phyloP scores from a whole-genome alignment of 2,888 invertebrate species.

The Drosophila tripunctata region DNA sequence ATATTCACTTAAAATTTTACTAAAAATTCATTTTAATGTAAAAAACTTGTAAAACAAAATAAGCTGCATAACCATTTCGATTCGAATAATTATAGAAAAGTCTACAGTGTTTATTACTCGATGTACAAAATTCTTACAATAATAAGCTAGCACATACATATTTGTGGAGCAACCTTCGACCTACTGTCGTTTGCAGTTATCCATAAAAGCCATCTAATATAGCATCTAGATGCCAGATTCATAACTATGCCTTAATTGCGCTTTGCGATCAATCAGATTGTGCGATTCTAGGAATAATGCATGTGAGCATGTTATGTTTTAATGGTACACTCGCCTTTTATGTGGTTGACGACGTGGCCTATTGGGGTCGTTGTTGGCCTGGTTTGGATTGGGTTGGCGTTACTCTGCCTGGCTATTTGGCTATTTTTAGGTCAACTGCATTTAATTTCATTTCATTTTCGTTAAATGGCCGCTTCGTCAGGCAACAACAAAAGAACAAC shows the following conservation, averaged over 20 bases:
- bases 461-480: slow-evolving; percentile 53
- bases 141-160: no score
- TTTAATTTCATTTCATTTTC: slow-evolving; percentile 70
- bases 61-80: no score
- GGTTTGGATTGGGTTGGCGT: not conserved
- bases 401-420: slow-evolving; percentile 29
- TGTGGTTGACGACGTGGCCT: slow-evolving; percentile 9
- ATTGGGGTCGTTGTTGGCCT: not conserved
- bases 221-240: slow-evolving; percentile 9
- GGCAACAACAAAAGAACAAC: slow-evolving; percentile 35
- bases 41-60: no score
- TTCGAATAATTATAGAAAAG: no score
- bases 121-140: no score
- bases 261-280: slow-evolving; percentile 32
- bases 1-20: no score
- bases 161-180: not conserved
- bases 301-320: slow-evolving; percentile 15
- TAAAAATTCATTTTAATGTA: no score
- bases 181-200: not conserved
- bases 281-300: slow-evolving; percentile 2
- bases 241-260: slow-evolving; percentile 26
- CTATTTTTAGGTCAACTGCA: slow-evolving; percentile 72
- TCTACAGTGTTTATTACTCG: no score
- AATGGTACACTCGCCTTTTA: slow-evolving; percentile 35
- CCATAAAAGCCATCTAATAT: not conserved